Evolutionary conservation across 2,888 invertebrate genomes (phyloP).

Genomic region (Euspilapteryx auroguttella): DNA sequence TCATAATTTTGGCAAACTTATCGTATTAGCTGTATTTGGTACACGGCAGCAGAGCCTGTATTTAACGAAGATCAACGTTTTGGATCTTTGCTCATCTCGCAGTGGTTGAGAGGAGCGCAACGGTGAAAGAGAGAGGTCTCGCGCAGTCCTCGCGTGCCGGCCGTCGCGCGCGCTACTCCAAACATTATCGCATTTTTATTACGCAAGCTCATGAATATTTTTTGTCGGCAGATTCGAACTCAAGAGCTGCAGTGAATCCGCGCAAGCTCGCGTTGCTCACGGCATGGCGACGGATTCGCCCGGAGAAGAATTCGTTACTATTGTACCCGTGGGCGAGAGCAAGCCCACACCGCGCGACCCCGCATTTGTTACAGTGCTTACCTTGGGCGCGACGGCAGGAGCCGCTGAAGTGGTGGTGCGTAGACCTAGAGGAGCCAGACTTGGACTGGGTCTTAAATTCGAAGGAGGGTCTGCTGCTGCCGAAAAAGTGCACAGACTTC

Average conservation of each 20-base stretch:
- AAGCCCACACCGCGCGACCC: constrained; percentile 28
- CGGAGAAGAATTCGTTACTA: constrained; percentile 60
- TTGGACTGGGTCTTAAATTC: constrained; percentile 90
- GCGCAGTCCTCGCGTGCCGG: constrained; percentile 27
- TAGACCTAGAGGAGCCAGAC: constrained; percentile 83
- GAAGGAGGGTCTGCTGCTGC: constrained; percentile 85
- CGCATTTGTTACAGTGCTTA: constrained; percentile 64
- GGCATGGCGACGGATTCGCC: constrained; percentile 48
- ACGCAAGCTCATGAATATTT: constrained; percentile 36
- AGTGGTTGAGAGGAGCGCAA: constrained; percentile 28
- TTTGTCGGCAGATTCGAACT: constrained; percentile 41
- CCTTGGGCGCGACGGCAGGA: constrained; percentile 53
- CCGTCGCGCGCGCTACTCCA: constrained; percentile 22
- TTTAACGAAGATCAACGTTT: constrained; percentile 13
- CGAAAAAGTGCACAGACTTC: constrained; percentile 78
- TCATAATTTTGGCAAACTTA: constrained; percentile 1
- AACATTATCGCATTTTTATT: constrained; percentile 30
- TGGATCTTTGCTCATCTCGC: constrained; percentile 21
- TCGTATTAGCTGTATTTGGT: constrained; percentile 12
- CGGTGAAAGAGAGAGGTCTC: constrained; percentile 46
- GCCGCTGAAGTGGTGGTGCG: constrained; percentile 79
- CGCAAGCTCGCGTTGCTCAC: constrained; percentile 31
- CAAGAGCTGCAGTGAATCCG: constrained; percentile 23
- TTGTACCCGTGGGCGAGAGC: constrained; percentile 58
- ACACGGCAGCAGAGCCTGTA: constrained; percentile 12